A percentile compares a stretch with the other conserved stretches of the same genome.
Evolutionary conservation across 2,113 vertebrate species (phyloP).

Genomic region (rabbit (Oryctolagus cuniculus)): DNA sequence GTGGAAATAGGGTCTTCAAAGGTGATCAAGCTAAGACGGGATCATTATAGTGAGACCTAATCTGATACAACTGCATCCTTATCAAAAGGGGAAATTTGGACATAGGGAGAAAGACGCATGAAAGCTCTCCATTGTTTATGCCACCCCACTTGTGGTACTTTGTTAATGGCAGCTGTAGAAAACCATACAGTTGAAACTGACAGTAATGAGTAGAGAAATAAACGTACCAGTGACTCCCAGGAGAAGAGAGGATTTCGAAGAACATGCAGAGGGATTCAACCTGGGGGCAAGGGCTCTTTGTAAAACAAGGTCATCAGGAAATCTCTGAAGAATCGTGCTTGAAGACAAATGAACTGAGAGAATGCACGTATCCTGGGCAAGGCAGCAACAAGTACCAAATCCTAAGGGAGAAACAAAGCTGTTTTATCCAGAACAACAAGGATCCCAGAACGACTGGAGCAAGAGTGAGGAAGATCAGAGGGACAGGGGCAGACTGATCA

Average conservation of each 20-base stretch:
- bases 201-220: not conserved
- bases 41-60: too few relatives aligned
- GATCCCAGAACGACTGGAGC: not conserved
- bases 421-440: not conserved
- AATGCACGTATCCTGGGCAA: not conserved
- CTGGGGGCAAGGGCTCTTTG: not conserved
- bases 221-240: not conserved
- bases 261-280: not conserved
- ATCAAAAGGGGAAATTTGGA: not conserved
- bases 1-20: not conserved
- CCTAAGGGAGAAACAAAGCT: not conserved
- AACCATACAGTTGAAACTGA: not conserved
- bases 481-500: too few relatives aligned
- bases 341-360: not conserved
- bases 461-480: not conserved
- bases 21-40: not conserved
- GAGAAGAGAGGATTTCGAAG: not conserved
- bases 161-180: not conserved
- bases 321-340: not conserved
- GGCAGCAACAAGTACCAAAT: not conserved
- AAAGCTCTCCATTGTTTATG: not conserved
- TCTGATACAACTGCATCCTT: not conserved
- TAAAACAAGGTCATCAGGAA: not conserved
- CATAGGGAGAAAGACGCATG: not conserved
- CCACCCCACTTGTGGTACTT: not conserved